Conservation (phyloP, 2,888 invertebrate species). For the Trichacis sp. region DNA sequence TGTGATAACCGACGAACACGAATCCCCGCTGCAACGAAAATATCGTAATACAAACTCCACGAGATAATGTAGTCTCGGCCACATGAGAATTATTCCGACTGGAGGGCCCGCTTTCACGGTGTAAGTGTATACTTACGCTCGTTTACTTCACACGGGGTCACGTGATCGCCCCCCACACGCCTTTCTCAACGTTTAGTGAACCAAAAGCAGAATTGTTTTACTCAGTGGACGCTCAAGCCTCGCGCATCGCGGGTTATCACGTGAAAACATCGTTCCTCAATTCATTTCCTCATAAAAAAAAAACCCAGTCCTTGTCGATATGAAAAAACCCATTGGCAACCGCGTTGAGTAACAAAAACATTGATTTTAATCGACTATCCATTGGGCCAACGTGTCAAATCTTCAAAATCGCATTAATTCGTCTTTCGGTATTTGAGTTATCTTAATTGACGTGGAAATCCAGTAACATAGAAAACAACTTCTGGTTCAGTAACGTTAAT, state of each 20-base stretch:
- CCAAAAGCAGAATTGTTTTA: slow-evolving; percentile 36
- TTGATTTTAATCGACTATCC: too few relatives aligned
- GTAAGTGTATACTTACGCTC: background rate
- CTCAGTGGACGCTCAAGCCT: slow-evolving; percentile 35
- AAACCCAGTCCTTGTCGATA: too few relatives aligned
- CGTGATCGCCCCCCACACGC: slow-evolving; percentile 46
- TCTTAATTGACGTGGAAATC: too few relatives aligned
- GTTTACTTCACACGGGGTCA: slow-evolving; percentile 45
- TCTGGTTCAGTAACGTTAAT: too few relatives aligned
- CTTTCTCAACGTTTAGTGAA: slow-evolving; percentile 39
- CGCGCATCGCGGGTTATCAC: slow-evolving; percentile 30
- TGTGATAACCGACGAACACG: too few relatives aligned
- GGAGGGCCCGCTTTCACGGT: too few relatives aligned
- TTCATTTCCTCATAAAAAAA: background rate
- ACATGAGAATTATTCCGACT: background rate
- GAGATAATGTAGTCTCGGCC: background rate
- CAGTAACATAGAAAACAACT: too few relatives aligned
- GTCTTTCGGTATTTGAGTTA: too few relatives aligned
- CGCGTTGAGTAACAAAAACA: too few relatives aligned
- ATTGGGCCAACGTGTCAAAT: too few relatives aligned
- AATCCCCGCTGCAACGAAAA: background rate
- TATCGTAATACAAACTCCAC: background rate
- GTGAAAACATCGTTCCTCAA: background rate
- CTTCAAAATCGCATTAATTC: too few relatives aligned
- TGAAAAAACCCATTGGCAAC: too few relatives aligned